Evolutionary conservation across 2,113 vertebrate species (phyloP).

Genomic region (Brachyhypopomus gauderio): DNA sequence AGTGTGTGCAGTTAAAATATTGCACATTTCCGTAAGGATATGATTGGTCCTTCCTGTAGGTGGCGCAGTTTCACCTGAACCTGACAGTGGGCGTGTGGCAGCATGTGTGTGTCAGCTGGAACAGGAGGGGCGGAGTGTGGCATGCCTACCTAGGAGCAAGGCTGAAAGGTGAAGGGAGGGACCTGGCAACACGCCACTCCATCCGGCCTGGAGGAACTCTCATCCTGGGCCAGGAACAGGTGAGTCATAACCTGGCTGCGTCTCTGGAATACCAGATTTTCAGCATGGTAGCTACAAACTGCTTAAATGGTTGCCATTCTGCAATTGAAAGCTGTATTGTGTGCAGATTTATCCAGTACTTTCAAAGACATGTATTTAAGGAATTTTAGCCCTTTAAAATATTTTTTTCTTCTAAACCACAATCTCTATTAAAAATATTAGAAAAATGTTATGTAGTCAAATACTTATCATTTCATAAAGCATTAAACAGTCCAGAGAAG

Average conservation of each 20-base stretch:
- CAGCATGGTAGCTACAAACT: neutral
- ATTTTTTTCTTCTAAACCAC: too few species aligned
- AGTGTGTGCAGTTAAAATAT: conserved; percentile 3
- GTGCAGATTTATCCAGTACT: neutral
- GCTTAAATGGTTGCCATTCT: conserved; percentile 9
- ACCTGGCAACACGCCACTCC: conserved; percentile 89
- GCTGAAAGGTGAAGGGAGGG: conserved; percentile 81
- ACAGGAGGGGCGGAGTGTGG: conserved; percentile 89
- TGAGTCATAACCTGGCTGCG: conserved; percentile 57
- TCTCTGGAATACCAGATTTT: conserved; percentile 12
- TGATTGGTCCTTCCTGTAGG: conserved; percentile 75
- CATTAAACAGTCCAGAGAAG: neutral
- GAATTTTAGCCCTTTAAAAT: too few species aligned
- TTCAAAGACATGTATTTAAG: too few species aligned
- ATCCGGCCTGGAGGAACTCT: conserved; percentile 88
- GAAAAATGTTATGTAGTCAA: too few species aligned
- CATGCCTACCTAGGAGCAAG: conserved; percentile 84
- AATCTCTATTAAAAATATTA: too few species aligned
- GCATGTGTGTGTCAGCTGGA: conserved; percentile 92
- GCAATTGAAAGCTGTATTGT: neutral
- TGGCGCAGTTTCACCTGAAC: conserved; percentile 86
- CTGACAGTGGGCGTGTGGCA: conserved; percentile 88
- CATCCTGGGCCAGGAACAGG: conserved; percentile 96
- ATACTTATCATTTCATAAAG: neutral
- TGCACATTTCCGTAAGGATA: neutral